Conservation (phyloP, 2,888 invertebrate species). For the Cataglyphis altisquamis region DNA sequence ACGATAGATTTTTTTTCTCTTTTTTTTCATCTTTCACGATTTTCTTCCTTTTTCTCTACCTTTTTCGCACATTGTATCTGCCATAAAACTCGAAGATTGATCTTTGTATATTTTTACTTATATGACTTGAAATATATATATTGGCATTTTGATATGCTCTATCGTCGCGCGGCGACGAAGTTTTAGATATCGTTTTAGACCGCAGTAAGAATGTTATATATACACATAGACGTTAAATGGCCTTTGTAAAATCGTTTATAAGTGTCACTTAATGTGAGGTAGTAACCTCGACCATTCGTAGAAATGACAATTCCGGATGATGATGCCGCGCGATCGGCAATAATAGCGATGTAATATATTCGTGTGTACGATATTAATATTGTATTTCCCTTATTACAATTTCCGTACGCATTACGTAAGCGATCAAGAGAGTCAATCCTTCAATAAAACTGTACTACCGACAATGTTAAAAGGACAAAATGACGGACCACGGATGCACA, state of each 20-base stretch:
- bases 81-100: constrained; percentile 79
- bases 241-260: constrained; percentile 64
- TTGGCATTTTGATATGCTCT: constrained; percentile 61
- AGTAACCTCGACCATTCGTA: constrained; percentile 17
- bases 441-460: not conserved
- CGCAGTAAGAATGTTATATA: constrained; percentile 60
- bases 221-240: constrained; percentile 63
- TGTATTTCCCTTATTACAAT: constrained; percentile 38
- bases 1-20: constrained; percentile 51
- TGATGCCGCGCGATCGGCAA: constrained; percentile 21
- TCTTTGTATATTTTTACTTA: constrained; percentile 66
- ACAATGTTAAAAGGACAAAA: constrained; percentile 29
- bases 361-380: constrained; percentile 46
- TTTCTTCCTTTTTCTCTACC: constrained; percentile 62
- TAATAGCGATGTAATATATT: constrained; percentile 48
- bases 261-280: constrained; percentile 57
- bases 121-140: constrained; percentile 57
- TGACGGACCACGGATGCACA: constrained; percentile 52
- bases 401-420: constrained; percentile 4
- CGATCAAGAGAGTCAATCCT: not conserved
- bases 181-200: constrained; percentile 63
- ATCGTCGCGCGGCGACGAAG: constrained; percentile 52
- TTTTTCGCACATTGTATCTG: constrained; percentile 81
- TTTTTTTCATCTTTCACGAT: not conserved
- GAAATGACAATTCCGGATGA: constrained; percentile 19